Conservation (phyloP, 2,888 invertebrate species). For the Zhuqinia jingwanae region DNA sequence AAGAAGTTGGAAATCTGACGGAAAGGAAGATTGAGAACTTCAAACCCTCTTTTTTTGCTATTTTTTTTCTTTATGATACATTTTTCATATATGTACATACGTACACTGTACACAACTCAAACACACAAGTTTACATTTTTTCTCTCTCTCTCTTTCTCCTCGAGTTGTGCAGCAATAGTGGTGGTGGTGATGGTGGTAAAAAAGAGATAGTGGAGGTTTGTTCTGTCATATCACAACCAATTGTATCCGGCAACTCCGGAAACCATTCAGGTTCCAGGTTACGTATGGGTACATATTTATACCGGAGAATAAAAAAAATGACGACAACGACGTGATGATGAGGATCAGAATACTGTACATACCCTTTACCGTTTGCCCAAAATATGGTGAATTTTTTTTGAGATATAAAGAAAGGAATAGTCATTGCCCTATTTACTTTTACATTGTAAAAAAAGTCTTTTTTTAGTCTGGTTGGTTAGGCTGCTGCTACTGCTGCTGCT, state of each 20-base stretch:
- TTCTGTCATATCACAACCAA: conserved; percentile 73
- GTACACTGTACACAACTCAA: too few relatives aligned
- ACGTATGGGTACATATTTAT: conserved; percentile 1
- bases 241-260: conserved; percentile 77
- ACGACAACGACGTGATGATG: conserved; percentile 14
- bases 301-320: conserved; percentile 15
- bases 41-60: conserved; percentile 37
- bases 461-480: not conserved
- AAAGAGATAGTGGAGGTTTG: conserved; percentile 54
- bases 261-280: conserved; percentile 74
- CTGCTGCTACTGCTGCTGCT: not conserved
- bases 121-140: conserved; percentile 41
- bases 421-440: conserved; percentile 64
- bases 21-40: conserved; percentile 65
- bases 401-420: conserved; percentile 38
- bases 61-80: not conserved
- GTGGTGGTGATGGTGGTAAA: conserved; percentile 23
- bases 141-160: conserved; percentile 34
- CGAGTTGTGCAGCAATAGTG: conserved; percentile 36
- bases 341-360: conserved; percentile 10
- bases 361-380: too few relatives aligned
- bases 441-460: conserved; percentile 50
- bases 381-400: too few relatives aligned
- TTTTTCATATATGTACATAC: too few relatives aligned
- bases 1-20: conserved; percentile 52